phyloP scores from a whole-genome alignment of 2,113 vertebrate genomes.

The Eptesicus fuscus region DNA sequence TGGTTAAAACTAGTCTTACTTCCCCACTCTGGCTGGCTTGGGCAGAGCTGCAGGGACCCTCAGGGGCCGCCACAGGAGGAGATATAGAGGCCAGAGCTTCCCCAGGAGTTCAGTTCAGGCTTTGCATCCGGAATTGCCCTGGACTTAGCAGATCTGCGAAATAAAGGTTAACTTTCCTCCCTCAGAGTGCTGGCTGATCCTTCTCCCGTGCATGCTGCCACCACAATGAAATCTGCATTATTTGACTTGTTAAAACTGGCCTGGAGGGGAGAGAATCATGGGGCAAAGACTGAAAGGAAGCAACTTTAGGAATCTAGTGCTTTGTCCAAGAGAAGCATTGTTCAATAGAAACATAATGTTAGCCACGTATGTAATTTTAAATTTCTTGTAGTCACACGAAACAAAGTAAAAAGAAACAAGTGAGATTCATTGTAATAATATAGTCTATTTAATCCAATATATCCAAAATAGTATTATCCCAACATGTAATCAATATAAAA shows the following conservation, averaged over 20 bases:
- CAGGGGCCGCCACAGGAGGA: no score
- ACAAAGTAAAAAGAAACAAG: neutral
- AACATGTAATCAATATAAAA: constrained; percentile 30
- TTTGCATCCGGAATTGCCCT: no score
- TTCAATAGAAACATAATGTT: neutral
- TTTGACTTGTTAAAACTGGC: neutral
- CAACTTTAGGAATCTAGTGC: neutral
- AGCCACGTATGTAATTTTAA: neutral
- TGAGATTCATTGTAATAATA: constrained; percentile 1
- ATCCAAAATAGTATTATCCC: constrained; percentile 13
- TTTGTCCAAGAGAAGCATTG: constrained; percentile 1
- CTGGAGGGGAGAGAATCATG: constrained; percentile 39
- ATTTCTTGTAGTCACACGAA: neutral
- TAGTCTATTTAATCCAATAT: constrained; percentile 4
- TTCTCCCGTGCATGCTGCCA: no score
- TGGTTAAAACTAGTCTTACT: no score
- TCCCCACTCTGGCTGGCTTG: no score
- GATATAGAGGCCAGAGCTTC: no score
- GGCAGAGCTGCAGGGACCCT: no score
- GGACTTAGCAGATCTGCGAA: no score
- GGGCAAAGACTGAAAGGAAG: constrained; percentile 36
- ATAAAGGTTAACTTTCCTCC: no score
- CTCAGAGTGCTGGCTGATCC: no score
- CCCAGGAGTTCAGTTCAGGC: no score
- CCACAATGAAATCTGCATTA: neutral